phyloP scores from a whole-genome alignment of 2,113 vertebrate species.

The Cinclus cinclus region DNA sequence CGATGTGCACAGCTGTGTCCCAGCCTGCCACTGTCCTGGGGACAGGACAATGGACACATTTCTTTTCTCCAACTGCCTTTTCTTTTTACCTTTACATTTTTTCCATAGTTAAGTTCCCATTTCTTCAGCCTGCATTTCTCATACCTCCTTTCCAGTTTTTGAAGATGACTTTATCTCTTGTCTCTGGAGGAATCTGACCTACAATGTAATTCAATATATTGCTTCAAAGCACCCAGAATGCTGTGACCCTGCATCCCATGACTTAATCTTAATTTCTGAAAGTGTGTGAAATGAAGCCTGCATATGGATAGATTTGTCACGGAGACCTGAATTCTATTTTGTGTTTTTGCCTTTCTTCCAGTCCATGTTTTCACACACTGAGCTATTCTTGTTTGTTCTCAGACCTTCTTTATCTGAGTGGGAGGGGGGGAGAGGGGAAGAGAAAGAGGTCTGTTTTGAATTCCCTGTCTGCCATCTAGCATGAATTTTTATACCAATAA shows the following conservation, averaged over 20 bases:
- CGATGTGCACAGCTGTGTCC: neutral
- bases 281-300: neutral
- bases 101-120: neutral
- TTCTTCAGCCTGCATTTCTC: neutral
- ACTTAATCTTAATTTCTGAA: conserved; percentile 11
- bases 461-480: neutral
- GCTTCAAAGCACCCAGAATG: neutral
- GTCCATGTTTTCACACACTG: neutral
- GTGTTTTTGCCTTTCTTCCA: neutral
- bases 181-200: neutral
- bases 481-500: neutral
- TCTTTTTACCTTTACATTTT: neutral
- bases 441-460: neutral
- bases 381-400: conserved; percentile 5
- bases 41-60: neutral
- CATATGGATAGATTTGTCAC: neutral
- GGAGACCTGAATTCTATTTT: neutral
- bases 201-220: neutral
- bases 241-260: neutral
- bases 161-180: neutral
- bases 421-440: accelerated
- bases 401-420: neutral
- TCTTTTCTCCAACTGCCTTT: neutral
- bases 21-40: neutral
- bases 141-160: neutral